A percentile compares a stretch with the other conserved stretches of the same genome.
These are phyloP conservation scores for Macropus fuliginosus DNA, from an alignment of 2,797 vertebrate genomes.

Conservation along the genomic window DNA sequence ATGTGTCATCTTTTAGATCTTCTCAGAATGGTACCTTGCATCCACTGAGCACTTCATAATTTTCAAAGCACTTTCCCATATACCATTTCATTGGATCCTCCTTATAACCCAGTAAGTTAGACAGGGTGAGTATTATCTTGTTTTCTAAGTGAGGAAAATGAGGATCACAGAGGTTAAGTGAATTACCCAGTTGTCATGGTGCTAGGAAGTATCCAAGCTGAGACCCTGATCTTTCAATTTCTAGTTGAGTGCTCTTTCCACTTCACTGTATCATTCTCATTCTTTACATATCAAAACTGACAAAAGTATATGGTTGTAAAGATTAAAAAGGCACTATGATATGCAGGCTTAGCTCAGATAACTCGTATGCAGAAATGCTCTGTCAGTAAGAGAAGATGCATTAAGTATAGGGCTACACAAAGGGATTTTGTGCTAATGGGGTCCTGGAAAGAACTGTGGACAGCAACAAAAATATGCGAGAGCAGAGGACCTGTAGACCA, in stretches of 20 bases:
- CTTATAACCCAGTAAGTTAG: not conserved
- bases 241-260: not conserved
- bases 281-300: not conserved
- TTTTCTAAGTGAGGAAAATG: not conserved
- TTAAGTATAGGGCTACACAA: not conserved
- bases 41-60: not conserved
- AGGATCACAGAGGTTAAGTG: not conserved
- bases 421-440: not conserved
- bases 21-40: not conserved
- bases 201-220: not conserved
- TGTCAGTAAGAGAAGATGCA: not conserved
- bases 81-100: not conserved
- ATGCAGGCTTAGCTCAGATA: not conserved
- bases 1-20: not conserved
- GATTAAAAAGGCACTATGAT: not conserved
- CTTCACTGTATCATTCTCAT: not conserved
- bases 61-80: not conserved
- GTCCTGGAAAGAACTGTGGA: not conserved
- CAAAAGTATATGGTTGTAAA: not conserved
- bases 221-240: not conserved
- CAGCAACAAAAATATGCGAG: not conserved
- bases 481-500: not conserved
- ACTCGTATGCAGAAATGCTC: not conserved
- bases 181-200: not conserved
- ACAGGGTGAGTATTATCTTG: not conserved